These are phyloP conservation scores for Hepsetus odoe DNA, from an alignment of 2,113 vertebrate species.

Conservation along the genomic window DNA sequence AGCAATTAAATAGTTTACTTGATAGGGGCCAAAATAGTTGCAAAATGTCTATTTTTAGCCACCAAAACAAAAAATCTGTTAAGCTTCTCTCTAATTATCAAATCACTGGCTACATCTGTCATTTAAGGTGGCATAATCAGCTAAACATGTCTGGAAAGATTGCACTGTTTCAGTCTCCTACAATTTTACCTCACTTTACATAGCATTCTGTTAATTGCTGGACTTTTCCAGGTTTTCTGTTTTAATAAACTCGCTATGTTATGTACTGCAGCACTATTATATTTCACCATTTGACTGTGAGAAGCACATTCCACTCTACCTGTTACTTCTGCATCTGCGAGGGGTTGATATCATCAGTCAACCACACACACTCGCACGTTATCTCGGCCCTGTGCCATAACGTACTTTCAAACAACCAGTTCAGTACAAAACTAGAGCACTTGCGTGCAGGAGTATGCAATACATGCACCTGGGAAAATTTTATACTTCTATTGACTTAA, in stretches of 20 bases:
- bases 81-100: too few relatives aligned
- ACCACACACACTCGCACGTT: background rate
- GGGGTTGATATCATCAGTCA: constrained; percentile 1
- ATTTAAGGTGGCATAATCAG: too few relatives aligned
- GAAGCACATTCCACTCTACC: background rate
- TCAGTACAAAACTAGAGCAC: background rate
- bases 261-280: background rate
- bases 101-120: too few relatives aligned
- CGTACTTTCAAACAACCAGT: background rate
- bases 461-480: background rate
- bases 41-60: too few relatives aligned
- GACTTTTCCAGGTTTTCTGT: background rate
- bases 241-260: background rate
- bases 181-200: too few relatives aligned
- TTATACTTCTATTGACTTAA: background rate
- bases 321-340: background rate
- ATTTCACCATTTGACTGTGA: background rate
- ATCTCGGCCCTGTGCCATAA: background rate
- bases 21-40: too few relatives aligned
- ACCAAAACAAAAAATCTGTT: too few relatives aligned
- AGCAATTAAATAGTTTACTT: too few relatives aligned
- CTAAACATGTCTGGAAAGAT: too few relatives aligned
- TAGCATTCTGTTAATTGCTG: background rate
- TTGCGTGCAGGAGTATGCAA: background rate
- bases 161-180: too few relatives aligned